Percentiles rank a stretch among this genome's conserved stretches.
phyloP scores from a whole-genome alignment of 2,888 invertebrate species.

The Epinotia ramella region DNA sequence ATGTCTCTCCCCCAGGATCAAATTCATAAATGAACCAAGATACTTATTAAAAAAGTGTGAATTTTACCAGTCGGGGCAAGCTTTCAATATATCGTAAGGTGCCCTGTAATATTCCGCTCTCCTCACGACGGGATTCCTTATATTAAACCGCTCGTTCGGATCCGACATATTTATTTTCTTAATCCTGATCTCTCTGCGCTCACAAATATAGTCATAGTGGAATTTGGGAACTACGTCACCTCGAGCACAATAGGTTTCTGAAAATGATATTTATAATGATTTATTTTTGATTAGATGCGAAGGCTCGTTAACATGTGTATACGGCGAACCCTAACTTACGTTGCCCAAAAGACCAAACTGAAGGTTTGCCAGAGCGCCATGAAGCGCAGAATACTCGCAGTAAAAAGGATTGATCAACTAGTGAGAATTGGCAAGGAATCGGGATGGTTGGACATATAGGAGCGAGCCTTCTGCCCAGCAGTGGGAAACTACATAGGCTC shows the following conservation, averaged over 20 bases:
- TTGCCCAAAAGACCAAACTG: too few species aligned
- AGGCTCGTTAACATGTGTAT: too few species aligned
- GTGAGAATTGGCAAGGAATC: too few species aligned
- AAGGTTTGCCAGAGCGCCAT: too few species aligned
- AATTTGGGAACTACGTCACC: slow-evolving; percentile 76
- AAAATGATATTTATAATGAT: slow-evolving; percentile 10
- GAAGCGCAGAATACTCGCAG: too few species aligned
- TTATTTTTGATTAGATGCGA: too few species aligned
- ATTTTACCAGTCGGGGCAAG: slow-evolving; percentile 78
- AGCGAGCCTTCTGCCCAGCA: too few species aligned
- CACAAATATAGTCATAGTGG: slow-evolving; percentile 81
- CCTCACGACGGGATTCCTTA: slow-evolving; percentile 74
- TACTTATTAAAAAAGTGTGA: background rate
- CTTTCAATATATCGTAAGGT: slow-evolving; percentile 77
- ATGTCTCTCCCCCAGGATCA: too few species aligned
- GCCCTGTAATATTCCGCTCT: slow-evolving; percentile 79
- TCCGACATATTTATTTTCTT: slow-evolving; percentile 76
- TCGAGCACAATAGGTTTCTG: slow-evolving; percentile 74
- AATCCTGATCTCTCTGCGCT: slow-evolving; percentile 74
- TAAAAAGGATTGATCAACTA: too few species aligned
- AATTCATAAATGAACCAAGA: background rate
- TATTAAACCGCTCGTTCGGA: slow-evolving; percentile 77
- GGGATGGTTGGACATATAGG: too few species aligned
- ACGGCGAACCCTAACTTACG: too few species aligned
- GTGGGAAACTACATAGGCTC: too few species aligned